phyloP scores from a whole-genome alignment of 2,888 invertebrate genomes.

The Melolontha melolontha region DNA sequence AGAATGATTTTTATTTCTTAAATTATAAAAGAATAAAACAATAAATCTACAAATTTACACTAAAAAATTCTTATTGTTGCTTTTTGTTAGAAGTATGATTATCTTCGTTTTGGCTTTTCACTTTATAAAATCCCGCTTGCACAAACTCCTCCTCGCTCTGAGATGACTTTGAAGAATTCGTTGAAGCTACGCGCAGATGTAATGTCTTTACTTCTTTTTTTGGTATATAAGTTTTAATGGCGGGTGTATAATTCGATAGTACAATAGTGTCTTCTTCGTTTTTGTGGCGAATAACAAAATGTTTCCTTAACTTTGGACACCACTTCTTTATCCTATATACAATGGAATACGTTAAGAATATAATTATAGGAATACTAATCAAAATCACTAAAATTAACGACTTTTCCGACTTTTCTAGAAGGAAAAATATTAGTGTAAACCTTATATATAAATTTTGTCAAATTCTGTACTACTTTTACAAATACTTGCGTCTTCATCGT shows the following conservation, averaged over 20 bases:
- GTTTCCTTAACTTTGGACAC: slow-evolving; percentile 27
- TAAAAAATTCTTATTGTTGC: slow-evolving; percentile 20
- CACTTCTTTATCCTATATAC: slow-evolving; percentile 35
- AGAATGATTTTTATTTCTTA: slow-evolving; percentile 12
- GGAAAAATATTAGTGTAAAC: not conserved
- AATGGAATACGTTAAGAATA: slow-evolving; percentile 26
- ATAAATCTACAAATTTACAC: slow-evolving; percentile 3
- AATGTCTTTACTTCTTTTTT: slow-evolving; percentile 37
- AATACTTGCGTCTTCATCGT: slow-evolving; percentile 49
- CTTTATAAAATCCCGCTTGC: slow-evolving; percentile 17
- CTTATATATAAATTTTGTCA: not conserved
- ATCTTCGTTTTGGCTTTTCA: not conserved
- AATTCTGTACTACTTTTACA: slow-evolving; percentile 42
- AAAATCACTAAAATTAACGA: slow-evolving; percentile 10
- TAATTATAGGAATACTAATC: slow-evolving; percentile 8
- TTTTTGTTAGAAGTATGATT: not conserved
- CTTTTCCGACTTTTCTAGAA: slow-evolving; percentile 1
- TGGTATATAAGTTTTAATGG: slow-evolving; percentile 42
- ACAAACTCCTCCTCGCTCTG: slow-evolving; percentile 6
- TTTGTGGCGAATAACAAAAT: slow-evolving; percentile 6
- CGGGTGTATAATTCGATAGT: slow-evolving; percentile 31
- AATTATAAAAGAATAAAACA: slow-evolving; percentile 14
- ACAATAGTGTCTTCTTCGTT: slow-evolving; percentile 39
- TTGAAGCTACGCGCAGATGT: slow-evolving; percentile 35
- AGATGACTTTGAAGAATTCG: slow-evolving; percentile 24